Evolutionary conservation across 2,113 vertebrate genomes (phyloP), one percentile per base, ranked within the genome.

Genomic region (Oophaga pumilio): DNA sequence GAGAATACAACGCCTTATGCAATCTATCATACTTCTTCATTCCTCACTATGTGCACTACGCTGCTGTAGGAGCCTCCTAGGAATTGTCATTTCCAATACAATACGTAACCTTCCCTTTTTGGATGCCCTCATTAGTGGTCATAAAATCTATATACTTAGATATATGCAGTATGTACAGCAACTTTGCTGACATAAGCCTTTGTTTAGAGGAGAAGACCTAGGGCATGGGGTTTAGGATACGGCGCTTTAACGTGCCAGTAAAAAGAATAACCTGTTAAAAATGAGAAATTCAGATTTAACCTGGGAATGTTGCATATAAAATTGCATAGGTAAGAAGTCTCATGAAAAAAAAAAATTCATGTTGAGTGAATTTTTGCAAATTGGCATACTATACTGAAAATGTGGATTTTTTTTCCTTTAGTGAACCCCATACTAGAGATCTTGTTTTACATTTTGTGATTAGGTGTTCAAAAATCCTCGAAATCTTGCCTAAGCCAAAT

Each of bases 121-220:
- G 2, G 49, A 82, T 20, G 59, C 60, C 60, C 79, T 82, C 80
- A 82, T 82, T 82, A 68, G 80, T 64, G 64, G 60, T 64, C 60
- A 82, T 82, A 68, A 82, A 68, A 68, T 52, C 80, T 52, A n/a
- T 82, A 81, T 15, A 79, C 8, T 13, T 13, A 28, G 24, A 14
- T 69, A 69, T 69, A 33, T 82, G 43, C 17, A 50, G 80, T 68
- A 82, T n/a, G 68, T 68, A 82, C 22, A 82, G 52, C 53, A 22
- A 78, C 33, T 10, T 20, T 66, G 59, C 59, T 68, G 80, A 66
- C 79, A 6, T 43, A 64, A 82, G 76, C 22, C 77, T 33, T 73
- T 33, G n/a, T 79, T 79, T 59, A 28, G 13, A 28, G 18, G 8
- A 79, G 77, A 20, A 59, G 53, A 59, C 14, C 3, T 20, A 20